A percentile compares a stretch with the other conserved stretches of the same genome.
These are phyloP conservation scores for Montipora capitata DNA, from an alignment of 92 coral and sea anemone species.

Conservation along the genomic window DNA sequence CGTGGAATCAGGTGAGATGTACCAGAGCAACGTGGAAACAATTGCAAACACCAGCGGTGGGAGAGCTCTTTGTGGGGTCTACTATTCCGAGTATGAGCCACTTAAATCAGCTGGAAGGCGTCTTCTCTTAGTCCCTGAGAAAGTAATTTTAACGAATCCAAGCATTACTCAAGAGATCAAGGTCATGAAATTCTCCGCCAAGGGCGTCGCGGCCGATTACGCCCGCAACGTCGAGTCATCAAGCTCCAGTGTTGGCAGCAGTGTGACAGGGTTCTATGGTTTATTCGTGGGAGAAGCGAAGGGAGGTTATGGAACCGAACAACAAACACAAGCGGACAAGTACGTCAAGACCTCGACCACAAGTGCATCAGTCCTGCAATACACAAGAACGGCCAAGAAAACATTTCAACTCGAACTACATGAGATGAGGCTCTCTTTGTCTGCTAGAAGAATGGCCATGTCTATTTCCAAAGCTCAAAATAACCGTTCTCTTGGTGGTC, in stretches of 20 bases:
- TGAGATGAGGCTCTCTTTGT: neutral
- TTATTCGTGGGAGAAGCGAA: neutral
- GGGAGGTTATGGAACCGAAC: neutral
- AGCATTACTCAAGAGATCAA: neutral
- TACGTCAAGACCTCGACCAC: neutral
- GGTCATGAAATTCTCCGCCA: neutral
- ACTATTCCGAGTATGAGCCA: too few species aligned
- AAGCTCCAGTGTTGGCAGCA: conserved; percentile 6
- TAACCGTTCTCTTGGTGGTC: too few species aligned
- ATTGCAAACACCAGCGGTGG: too few species aligned
- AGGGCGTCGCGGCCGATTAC: conserved; percentile 28
- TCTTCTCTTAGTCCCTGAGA: too few species aligned
- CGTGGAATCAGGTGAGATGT: too few species aligned
- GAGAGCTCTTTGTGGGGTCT: too few species aligned
- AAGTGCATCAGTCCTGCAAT: conserved; percentile 33
- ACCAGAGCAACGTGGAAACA: too few species aligned
- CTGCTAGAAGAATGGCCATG: neutral
- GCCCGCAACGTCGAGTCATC: conserved; percentile 10
- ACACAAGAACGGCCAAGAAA: conserved; percentile 9
- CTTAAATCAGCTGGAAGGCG: too few species aligned
- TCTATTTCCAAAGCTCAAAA: too few species aligned
- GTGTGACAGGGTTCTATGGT: neutral
- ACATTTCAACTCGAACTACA: conserved; percentile 27
- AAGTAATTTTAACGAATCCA: neutral
- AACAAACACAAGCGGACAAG: neutral